Percentiles rank a stretch among this genome's conserved stretches.
Conservation (phyloP, 2,797 vertebrate species). For the Hyperoplus immaculatus region DNA sequence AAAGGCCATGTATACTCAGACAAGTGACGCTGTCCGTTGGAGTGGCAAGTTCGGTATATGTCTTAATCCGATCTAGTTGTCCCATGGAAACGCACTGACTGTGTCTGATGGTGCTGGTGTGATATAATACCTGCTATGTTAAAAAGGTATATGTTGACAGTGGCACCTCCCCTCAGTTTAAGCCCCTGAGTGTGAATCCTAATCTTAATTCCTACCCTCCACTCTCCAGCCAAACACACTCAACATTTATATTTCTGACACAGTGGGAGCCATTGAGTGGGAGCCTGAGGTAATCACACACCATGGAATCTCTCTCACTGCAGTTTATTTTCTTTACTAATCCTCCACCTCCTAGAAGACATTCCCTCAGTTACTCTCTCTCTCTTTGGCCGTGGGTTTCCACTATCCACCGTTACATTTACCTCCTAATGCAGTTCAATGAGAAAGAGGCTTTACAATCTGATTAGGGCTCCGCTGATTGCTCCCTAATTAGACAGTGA, state of each 20-base stretch:
- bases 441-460: neutral
- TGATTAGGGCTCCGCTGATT: slow-evolving; percentile 25
- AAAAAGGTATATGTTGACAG: neutral
- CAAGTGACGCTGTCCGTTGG: too few relatives aligned
- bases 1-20: too few relatives aligned
- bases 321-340: neutral
- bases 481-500: slow-evolving; percentile 42
- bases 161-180: neutral
- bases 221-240: neutral
- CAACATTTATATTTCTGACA: slow-evolving; percentile 13
- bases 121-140: neutral
- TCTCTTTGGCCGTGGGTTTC: neutral
- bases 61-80: too few relatives aligned
- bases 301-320: neutral
- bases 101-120: neutral
- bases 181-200: neutral
- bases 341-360: too few relatives aligned
- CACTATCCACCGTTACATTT: slow-evolving; percentile 6
- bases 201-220: neutral
- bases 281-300: neutral
- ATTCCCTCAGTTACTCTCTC: too few relatives aligned
- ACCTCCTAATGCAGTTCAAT: neutral
- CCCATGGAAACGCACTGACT: too few relatives aligned
- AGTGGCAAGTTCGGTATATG: too few relatives aligned
- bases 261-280: neutral